Evolutionary conservation across 2,113 vertebrate genomes (phyloP), one percentile per base, ranked within the genome.

Genomic region (Syngnathoides biaculeatus): DNA sequence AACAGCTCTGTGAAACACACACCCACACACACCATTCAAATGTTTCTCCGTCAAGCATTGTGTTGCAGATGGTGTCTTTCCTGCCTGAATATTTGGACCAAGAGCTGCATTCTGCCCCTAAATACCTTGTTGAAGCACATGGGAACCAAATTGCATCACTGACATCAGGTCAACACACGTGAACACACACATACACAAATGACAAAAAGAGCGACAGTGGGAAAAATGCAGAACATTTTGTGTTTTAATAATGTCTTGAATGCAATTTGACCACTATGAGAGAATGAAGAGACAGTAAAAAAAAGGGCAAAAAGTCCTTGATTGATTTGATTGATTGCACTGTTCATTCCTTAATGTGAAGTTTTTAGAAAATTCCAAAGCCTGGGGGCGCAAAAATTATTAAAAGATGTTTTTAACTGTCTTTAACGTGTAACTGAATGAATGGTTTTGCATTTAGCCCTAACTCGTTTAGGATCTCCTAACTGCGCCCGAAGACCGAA

Each of bases 341-440:
- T 91, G 86, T 89, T 85, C 79, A 88, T 87, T 90, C 90, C 86
- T 79, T 86, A 91, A 89, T 90, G 90, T 91, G 90, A 91, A 90
- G 83, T 79, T 73, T 80, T 74, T 72, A 75, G n/a, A n/a, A 84
- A 82, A 84, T 86, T 85, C 83, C 85, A 83, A 86, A 84, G 69
- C 84, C 85, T 84, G 83, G 84, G 85, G 83, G 77, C n/a, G 65
- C 66, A 64, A 71, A 66, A 68, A 66, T 53, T 84, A 65, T 85
- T 55, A 56, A 57, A 69, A 58, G 74, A 79, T 79, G 73, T 78
- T 76, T 76, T 72, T 71, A 56, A 74, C 42, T 74, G 8, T 73
- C 47, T 66, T 78, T 15, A 26, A 26, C 24, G 2, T 15, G 48
- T 42, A 42, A 42, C 40, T 12, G 12, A 42, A 42, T 42, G 40